Base-by-base conservation (phyloP, 2,113 vertebrate genomes). In the Cochlearius cochlearius region DNA sequence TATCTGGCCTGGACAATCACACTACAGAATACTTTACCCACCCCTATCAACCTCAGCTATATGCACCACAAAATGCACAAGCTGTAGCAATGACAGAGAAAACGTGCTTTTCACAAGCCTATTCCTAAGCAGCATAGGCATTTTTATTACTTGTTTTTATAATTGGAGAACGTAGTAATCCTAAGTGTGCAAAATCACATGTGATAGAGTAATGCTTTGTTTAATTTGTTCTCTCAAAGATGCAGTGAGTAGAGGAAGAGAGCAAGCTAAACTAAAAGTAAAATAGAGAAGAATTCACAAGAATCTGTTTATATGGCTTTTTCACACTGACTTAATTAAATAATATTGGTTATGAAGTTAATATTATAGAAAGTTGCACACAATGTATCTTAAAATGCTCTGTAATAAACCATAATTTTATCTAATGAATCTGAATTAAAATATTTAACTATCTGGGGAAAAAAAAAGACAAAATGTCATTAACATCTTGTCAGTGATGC, bases 131-230 rank as follows among this genome's bases (percentile, higher is more conserved):
- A 55, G 13, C 11, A 10, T 8, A 55, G 11, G 4, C 4, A n/a
- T 52, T 82, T 73, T 60, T 64, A 23, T 39, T 85, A 77, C n/a
- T 74, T 71, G 3, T 41, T 88, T 69, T 2, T 60, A 9, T 60
- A 29, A 43, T 6, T 69, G 12, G 17, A 66, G 11, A 56, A 56
- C 7, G 22, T 55, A 60, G 13, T 34, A 73, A 68, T 77, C 20
- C 4, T 36, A 53, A 9, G 1, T 26, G 3, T 60, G 32, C 14
- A 78, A 69, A 82, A 78, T 74, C n/a, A 8, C 19, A 14, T 2
- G 1, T 23, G 20, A 39, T 3, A 77, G 5, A 34, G 7, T 6
- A 63, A 45, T 10, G 9, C 0, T n/a, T 77, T 49, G 23, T 68
- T 12, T 3, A 26, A 59, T 74, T 81, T 69, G 1, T 77, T 81